These are phyloP conservation scores for Pseudomyrmex cubaensis DNA, from an alignment of 1,140 invertebrate genomes.

Conservation along the genomic window DNA sequence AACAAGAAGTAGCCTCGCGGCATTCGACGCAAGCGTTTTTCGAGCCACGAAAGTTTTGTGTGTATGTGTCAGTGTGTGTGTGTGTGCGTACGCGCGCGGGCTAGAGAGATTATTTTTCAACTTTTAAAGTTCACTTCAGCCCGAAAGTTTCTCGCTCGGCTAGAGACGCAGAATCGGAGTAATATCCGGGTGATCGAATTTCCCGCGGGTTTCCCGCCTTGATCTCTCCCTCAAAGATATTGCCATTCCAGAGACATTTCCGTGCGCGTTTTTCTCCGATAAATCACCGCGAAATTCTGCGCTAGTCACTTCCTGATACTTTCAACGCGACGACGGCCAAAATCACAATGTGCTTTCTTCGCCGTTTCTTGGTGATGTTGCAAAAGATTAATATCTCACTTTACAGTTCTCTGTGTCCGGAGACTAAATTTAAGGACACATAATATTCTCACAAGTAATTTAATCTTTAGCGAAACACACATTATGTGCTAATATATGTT, in stretches of 20 bases:
- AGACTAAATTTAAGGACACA: neutral
- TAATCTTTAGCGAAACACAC: neutral
- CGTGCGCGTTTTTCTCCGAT: constrained; percentile 45
- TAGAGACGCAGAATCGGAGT: constrained; percentile 55
- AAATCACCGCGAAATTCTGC: constrained; percentile 55
- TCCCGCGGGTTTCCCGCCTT: constrained; percentile 53
- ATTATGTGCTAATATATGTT: neutral
- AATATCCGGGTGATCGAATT: constrained; percentile 60
- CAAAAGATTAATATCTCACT: neutral
- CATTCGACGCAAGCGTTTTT: constrained; percentile 17
- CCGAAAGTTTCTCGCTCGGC: constrained; percentile 42
- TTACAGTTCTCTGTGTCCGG: neutral
- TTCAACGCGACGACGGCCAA: constrained; percentile 40
- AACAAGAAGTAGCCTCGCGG: neutral
- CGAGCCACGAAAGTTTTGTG: constrained; percentile 6
- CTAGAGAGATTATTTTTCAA: constrained; percentile 55
- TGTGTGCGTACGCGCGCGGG: too few relatives aligned
- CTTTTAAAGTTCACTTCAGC: constrained; percentile 51
- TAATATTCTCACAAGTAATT: neutral
- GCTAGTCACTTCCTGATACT: constrained; percentile 42
- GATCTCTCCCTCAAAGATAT: constrained; percentile 58
- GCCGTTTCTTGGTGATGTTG: neutral
- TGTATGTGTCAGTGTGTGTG: too few relatives aligned
- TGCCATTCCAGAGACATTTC: constrained; percentile 51
- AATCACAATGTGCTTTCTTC: neutral